A percentile compares a stretch with the other conserved stretches of the same genome.
These are phyloP conservation scores for Diploptera punctata DNA, from an alignment of 2,888 invertebrate genomes.

Conservation along the genomic window DNA sequence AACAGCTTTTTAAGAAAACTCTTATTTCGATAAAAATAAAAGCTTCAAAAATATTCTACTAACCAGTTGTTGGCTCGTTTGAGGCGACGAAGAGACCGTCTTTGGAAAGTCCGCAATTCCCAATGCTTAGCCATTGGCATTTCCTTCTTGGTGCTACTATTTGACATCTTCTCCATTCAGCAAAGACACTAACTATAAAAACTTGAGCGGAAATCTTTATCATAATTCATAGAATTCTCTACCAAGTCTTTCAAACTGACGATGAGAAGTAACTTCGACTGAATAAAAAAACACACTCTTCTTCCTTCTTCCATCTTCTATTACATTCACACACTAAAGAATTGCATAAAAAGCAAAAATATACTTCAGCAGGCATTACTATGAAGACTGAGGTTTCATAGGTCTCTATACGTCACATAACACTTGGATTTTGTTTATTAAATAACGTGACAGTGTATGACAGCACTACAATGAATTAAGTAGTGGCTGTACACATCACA, in stretches of 20 bases:
- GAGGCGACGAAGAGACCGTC: constrained; percentile 45
- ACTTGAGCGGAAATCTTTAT: background rate
- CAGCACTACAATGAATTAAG: too few relatives aligned
- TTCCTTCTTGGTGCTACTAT: constrained; percentile 17
- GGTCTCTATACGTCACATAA: too few relatives aligned
- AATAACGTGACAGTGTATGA: too few relatives aligned
- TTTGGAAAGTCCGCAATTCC: constrained; percentile 48
- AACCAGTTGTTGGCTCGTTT: constrained; percentile 37
- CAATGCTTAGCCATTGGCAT: constrained; percentile 44
- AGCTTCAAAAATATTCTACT: constrained; percentile 9
- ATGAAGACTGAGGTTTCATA: too few relatives aligned
- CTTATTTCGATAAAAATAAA: too few relatives aligned
- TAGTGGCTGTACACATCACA: too few relatives aligned
- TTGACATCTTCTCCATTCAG: background rate
- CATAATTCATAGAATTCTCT: background rate
- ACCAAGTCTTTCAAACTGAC: background rate
- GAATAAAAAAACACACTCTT: background rate
- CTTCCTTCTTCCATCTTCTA: background rate
- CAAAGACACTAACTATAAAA: background rate
- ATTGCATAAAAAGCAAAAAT: too few relatives aligned
- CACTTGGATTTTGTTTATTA: too few relatives aligned
- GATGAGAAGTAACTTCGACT: background rate
- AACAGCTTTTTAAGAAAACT: too few relatives aligned
- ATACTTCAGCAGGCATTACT: too few relatives aligned
- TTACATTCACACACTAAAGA: background rate